Evolutionary conservation across 2,113 vertebrate genomes (phyloP).

Genomic region (Xenopus tropicalis): UCB_Xtro_10.0 CM004445.2:52150001-52150500

Average conservation of each 20-base stretch:
- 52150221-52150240: slow-evolving; percentile 78
- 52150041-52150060: slow-evolving; percentile 83
- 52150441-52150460: slow-evolving; percentile 56
- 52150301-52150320: slow-evolving; percentile 57
- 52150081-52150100: slow-evolving; percentile 98
- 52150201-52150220: slow-evolving; percentile 86
- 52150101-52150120: slow-evolving; percentile 95
- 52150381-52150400: slow-evolving; percentile 63
- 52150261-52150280: slow-evolving; percentile 65
- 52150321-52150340: slow-evolving; percentile 59
- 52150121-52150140: slow-evolving; percentile 78
- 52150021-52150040: slow-evolving; percentile 97
- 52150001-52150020: slow-evolving; percentile 84
- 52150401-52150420: slow-evolving; percentile 61
- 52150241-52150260: slow-evolving; percentile 57
- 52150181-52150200: slow-evolving; percentile 74
- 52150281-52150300: slow-evolving; percentile 62
- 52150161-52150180: slow-evolving; percentile 72
- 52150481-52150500: slow-evolving; percentile 55
- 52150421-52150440: slow-evolving; percentile 59
- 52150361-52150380: slow-evolving; percentile 56
- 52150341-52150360: slow-evolving; percentile 54
- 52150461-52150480: slow-evolving; percentile 49
- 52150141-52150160: slow-evolving; percentile 78
- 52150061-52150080: slow-evolving; percentile 85